Evolutionary conservation across 2,113 vertebrate species (phyloP).

Genomic region (Melanocharis versteri): DNA sequence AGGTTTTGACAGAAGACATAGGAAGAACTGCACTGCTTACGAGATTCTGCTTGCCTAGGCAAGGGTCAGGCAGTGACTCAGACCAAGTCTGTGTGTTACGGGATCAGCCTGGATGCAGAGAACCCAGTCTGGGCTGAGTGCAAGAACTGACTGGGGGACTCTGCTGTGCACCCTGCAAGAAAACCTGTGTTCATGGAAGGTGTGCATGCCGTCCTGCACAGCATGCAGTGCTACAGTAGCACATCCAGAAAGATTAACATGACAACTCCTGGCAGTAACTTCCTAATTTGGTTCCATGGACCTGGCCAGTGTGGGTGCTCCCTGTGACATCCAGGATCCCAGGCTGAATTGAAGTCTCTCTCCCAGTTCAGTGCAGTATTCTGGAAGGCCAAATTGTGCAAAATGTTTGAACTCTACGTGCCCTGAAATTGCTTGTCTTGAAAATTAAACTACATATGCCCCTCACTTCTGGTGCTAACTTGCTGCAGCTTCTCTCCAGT

Average conservation of each 20-base stretch:
- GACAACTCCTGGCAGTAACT: not conserved
- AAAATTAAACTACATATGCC: not conserved
- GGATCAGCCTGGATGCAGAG: not conserved
- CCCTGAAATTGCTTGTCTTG: not conserved
- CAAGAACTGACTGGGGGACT: not conserved
- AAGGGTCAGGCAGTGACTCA: not conserved
- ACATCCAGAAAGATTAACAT: not conserved
- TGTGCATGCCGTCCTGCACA: not conserved
- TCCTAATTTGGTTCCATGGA: not conserved
- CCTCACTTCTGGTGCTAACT: not conserved
- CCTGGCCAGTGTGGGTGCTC: not conserved
- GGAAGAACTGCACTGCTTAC: not conserved
- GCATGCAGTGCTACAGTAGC: not conserved
- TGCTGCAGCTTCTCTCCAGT: not conserved
- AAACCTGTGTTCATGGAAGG: not conserved
- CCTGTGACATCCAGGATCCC: not conserved
- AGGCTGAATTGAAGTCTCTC: not conserved
- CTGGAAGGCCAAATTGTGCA: not conserved
- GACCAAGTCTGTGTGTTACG: accelerated
- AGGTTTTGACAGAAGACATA: not conserved
- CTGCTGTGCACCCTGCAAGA: not conserved
- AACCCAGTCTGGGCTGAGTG: not conserved
- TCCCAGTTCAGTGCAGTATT: not conserved
- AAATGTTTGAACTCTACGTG: not conserved
- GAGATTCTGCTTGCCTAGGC: not conserved